Conservation (phyloP, 2,113 vertebrate species). For the Protobothrops mucrosquamatus region DNA sequence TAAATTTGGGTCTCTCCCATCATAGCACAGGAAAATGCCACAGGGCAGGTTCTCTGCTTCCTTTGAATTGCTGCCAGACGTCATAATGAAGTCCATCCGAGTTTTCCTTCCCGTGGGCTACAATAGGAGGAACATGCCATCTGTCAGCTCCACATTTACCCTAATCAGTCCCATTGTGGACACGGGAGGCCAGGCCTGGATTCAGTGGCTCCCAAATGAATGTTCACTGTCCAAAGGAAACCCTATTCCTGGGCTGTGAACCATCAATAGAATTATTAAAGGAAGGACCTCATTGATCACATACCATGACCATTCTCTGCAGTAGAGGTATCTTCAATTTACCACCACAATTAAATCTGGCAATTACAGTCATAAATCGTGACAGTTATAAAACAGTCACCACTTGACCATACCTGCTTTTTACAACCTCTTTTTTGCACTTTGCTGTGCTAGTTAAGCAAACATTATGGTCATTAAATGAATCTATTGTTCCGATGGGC, state of each 20-base stretch:
- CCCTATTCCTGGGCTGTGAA: not conserved
- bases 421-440: too few species aligned
- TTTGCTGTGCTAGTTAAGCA: too few species aligned
- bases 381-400: too few species aligned
- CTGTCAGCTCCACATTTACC: not conserved
- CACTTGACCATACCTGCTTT: too few species aligned
- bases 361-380: too few species aligned
- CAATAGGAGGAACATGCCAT: not conserved
- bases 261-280: not conserved
- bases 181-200: not conserved
- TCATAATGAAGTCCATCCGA: not conserved
- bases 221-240: not conserved
- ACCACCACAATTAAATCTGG: too few species aligned
- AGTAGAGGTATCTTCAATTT: not conserved
- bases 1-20: not conserved
- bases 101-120: not conserved
- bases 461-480: too few species aligned
- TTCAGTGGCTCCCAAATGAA: not conserved
- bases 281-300: not conserved
- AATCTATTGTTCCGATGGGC: too few species aligned
- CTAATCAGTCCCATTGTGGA: not conserved
- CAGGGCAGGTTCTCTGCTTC: not conserved
- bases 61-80: not conserved
- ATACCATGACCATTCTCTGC: not conserved
- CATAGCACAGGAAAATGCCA: not conserved